Percentiles rank a stretch among this genome's conserved stretches.
phyloP scores from a whole-genome alignment of 2,113 vertebrate genomes.

The Alexandromys fortis region DNA sequence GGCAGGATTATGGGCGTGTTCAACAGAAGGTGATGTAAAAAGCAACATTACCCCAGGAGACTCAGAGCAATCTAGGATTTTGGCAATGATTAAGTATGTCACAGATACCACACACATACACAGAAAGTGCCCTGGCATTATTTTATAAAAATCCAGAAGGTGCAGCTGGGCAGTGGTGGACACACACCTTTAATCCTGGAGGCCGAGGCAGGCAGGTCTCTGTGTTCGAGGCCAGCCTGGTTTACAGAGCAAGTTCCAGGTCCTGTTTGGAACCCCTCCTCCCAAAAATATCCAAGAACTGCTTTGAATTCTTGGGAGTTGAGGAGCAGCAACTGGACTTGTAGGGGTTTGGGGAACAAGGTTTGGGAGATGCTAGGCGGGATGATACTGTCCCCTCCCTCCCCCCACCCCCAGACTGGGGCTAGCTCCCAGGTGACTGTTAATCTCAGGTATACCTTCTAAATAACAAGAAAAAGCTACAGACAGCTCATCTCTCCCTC shows the following conservation, averaged over 20 bases:
- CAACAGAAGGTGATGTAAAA: constrained; percentile 68
- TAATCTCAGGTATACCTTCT: background rate
- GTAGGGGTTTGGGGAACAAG: background rate
- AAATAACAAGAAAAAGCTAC: background rate
- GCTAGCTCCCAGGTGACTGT: background rate
- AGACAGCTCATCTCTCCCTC: background rate
- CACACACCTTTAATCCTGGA: background rate
- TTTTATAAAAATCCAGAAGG: background rate
- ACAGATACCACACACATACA: constrained; percentile 60
- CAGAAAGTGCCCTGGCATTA: constrained; percentile 67
- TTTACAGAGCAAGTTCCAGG: background rate
- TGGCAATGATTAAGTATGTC: constrained; percentile 82
- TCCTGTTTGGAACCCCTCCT: background rate
- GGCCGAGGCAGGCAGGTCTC: background rate
- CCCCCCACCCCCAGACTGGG: no score
- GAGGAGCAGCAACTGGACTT: background rate
- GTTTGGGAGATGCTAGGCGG: background rate
- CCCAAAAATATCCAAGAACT: background rate
- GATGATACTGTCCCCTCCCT: accelerated
- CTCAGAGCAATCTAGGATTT: background rate
- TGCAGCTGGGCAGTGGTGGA: background rate
- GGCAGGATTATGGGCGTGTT: constrained; percentile 60
- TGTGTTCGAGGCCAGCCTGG: background rate
- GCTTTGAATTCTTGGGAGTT: background rate
- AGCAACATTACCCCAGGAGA: background rate